Conservation (phyloP, 2,113 vertebrate species). For the Phalacrocorax pelagicus region DNA sequence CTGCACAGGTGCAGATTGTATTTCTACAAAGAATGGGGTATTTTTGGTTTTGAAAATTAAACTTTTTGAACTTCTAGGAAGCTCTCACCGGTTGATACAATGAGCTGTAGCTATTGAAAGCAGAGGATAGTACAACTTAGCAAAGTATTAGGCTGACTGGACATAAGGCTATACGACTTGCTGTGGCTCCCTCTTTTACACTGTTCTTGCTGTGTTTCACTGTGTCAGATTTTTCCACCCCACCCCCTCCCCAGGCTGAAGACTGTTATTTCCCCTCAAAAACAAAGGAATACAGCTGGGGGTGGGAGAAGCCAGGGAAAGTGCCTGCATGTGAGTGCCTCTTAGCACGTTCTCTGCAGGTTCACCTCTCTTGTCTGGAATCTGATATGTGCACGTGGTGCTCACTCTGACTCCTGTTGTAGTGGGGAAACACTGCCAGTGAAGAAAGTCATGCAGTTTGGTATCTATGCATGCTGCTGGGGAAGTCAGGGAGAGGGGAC, state of each 20-base stretch:
- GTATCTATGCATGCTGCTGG: neutral
- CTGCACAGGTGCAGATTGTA: neutral
- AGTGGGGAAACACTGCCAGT: neutral
- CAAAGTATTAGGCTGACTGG: neutral
- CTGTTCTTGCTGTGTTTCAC: neutral
- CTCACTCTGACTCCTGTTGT: neutral
- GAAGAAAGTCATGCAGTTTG: neutral
- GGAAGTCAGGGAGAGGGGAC: neutral
- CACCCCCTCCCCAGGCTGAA: neutral
- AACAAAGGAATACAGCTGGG: fast-evolving
- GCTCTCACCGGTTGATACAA: neutral
- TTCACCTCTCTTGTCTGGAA: neutral
- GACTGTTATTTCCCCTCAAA: neutral
- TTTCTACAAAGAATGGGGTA: neutral
- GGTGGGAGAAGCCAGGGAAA: neutral
- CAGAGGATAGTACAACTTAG: neutral
- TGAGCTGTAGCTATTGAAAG: neutral
- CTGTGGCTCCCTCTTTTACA: neutral
- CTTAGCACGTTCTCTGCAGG: neutral
- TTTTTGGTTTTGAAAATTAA: neutral
- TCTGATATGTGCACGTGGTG: neutral
- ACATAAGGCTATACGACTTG: neutral
- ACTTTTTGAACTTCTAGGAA: neutral
- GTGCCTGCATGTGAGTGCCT: neutral
- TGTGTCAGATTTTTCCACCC: neutral